Conservation (phyloP, 2,888 invertebrate species). For the Coelopa pilipes region DNA sequence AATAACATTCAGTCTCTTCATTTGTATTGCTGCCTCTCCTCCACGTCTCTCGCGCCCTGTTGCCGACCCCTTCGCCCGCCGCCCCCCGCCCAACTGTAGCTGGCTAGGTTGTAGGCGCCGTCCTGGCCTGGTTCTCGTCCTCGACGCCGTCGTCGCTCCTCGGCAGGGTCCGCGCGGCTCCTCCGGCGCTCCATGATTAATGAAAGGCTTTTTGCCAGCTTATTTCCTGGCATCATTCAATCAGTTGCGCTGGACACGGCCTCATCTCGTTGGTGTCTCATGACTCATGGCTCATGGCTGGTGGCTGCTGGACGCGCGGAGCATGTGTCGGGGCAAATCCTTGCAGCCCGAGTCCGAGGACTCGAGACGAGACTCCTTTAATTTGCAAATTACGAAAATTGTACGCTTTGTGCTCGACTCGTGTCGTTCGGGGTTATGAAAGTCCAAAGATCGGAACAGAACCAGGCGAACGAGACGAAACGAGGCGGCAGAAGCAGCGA, state of each 20-base stretch:
- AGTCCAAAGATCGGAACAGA: background rate
- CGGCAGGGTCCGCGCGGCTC: too few relatives aligned
- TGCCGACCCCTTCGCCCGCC: background rate
- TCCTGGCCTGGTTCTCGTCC: background rate
- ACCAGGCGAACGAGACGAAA: background rate
- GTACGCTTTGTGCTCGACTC: conserved; percentile 19
- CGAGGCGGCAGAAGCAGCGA: background rate
- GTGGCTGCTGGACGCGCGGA: background rate
- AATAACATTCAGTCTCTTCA: background rate
- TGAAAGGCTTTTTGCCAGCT: conserved; percentile 23
- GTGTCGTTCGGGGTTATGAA: conserved; percentile 22
- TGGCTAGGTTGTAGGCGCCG: too few relatives aligned
- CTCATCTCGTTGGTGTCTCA: background rate
- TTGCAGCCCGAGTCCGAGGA: background rate
- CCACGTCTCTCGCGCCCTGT: background rate
- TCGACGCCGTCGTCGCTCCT: background rate
- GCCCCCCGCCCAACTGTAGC: too few relatives aligned
- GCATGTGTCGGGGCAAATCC: too few relatives aligned
- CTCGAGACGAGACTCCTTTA: conserved; percentile 14
- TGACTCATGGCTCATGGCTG: background rate
- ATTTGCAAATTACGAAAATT: conserved; percentile 27
- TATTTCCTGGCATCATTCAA: conserved; percentile 23
- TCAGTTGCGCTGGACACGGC: conserved; percentile 15
- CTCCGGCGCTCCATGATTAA: conserved; percentile 31
- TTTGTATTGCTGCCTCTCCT: background rate